A percentile compares a stretch with the other conserved stretches of the same genome.
Evolutionary conservation across 2,888 invertebrate species (phyloP).

Genomic region (Dicyrtoma fusca): DNA sequence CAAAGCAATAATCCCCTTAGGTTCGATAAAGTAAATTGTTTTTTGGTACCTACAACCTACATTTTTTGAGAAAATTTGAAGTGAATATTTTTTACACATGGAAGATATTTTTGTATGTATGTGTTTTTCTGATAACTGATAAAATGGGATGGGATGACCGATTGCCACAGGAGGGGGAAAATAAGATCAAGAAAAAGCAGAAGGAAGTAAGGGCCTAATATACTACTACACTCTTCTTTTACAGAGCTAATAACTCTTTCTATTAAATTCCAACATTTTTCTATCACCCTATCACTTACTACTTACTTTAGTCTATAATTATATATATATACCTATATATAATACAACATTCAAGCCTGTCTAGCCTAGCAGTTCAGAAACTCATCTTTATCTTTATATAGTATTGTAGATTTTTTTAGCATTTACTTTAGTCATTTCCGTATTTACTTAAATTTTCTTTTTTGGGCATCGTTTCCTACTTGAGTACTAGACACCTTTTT

Average conservation of each 20-base stretch:
- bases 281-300: neutral
- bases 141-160: constrained; percentile 15
- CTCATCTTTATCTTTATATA: neutral
- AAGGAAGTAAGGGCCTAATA: constrained; percentile 49
- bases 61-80: constrained; percentile 15
- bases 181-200: constrained; percentile 45
- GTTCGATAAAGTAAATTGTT: constrained; percentile 3
- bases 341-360: too few relatives aligned
- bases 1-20: neutral
- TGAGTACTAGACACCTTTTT: too few relatives aligned
- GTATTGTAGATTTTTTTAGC: too few relatives aligned
- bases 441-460: too few relatives aligned
- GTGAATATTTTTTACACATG: neutral
- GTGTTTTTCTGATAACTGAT: constrained; percentile 13
- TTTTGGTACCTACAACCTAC: neutral
- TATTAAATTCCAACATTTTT: constrained; percentile 3
- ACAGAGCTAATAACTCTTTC: constrained; percentile 17
- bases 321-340: too few relatives aligned
- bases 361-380: constrained; percentile 7
- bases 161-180: constrained; percentile 35
- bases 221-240: constrained; percentile 20
- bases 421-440: too few relatives aligned
- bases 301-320: too few relatives aligned
- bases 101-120: constrained; percentile 19
- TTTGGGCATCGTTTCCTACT: too few relatives aligned